Evolutionary conservation across 2,888 invertebrate genomes (phyloP).

Genomic region (Epirrhoe tristata): DNA sequence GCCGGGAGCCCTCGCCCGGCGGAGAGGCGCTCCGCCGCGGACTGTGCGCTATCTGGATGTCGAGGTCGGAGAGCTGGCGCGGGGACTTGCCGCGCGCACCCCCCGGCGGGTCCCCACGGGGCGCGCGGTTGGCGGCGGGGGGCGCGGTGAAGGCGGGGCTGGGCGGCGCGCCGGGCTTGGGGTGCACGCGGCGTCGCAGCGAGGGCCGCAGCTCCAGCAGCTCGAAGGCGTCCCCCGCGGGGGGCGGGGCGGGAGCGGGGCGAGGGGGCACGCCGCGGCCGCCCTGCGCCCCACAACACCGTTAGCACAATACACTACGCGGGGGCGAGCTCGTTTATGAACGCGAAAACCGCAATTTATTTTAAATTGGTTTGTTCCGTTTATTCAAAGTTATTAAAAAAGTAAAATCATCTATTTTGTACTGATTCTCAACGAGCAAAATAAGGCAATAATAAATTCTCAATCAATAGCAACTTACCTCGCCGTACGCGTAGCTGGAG

Average conservation of each 20-base stretch:
- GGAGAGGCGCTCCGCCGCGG: conserved; percentile 13
- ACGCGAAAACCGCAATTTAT: neutral
- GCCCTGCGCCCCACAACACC: conserved; percentile 47
- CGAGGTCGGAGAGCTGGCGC: conserved; percentile 56
- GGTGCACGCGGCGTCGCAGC: conserved; percentile 50
- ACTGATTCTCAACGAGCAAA: too few relatives aligned
- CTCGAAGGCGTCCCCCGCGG: conserved; percentile 39
- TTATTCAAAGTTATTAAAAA: neutral
- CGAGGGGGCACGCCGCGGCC: conserved; percentile 36
- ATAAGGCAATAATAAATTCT: too few relatives aligned
- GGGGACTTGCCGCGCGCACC: conserved; percentile 13
- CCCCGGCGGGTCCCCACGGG: conserved; percentile 19
- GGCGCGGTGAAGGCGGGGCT: conserved; percentile 41
- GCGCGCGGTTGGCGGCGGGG: conserved; percentile 29
- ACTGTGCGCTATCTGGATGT: conserved; percentile 58
- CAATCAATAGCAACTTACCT: conserved; percentile 54
- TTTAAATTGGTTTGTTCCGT: neutral
- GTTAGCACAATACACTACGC: conserved; percentile 36
- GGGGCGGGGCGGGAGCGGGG: conserved; percentile 24
- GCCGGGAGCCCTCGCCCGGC: conserved; percentile 18
- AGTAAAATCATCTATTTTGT: too few relatives aligned
- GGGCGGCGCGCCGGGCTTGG: conserved; percentile 38
- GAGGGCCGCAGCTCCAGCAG: conserved; percentile 42
- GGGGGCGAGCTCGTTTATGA: neutral
- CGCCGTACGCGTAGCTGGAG: conserved; percentile 54